phyloP scores from a whole-genome alignment of 2,113 vertebrate species.

The Globicephala melas region DNA sequence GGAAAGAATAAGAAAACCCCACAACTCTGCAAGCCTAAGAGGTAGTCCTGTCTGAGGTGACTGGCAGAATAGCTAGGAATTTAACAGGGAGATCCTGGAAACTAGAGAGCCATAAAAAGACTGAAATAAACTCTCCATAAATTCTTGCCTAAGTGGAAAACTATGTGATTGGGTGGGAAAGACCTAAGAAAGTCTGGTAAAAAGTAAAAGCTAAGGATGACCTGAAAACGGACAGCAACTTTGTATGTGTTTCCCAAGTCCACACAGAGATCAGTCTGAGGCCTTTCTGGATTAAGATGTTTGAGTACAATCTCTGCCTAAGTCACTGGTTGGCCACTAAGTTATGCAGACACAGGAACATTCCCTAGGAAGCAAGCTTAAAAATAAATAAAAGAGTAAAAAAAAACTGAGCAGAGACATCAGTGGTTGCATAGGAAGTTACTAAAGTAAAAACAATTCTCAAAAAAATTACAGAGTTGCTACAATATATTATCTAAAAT shows the following conservation, averaged over 20 bases:
- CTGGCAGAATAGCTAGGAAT: background rate
- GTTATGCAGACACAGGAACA: background rate
- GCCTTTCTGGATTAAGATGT: background rate
- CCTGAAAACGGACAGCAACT: background rate
- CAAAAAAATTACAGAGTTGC: background rate
- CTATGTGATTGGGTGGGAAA: background rate
- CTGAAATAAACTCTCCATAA: background rate
- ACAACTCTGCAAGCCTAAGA: background rate
- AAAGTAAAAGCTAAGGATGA: background rate
- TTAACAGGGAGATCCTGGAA: background rate
- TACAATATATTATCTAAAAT: background rate
- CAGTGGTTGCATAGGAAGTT: background rate
- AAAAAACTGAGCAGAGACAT: background rate
- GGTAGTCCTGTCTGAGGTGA: background rate
- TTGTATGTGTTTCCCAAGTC: background rate
- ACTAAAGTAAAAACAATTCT: background rate
- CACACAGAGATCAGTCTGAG: background rate
- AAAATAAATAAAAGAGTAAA: background rate
- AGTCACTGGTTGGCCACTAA: background rate
- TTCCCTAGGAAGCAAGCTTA: background rate
- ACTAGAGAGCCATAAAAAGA: background rate
- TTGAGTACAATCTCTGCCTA: background rate
- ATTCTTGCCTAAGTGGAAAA: background rate
- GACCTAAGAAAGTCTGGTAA: background rate
- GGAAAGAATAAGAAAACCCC: background rate